These are phyloP conservation scores for Polydrusus cervinus DNA, from an alignment of 2,888 invertebrate species.

Conservation along the genomic window DNA sequence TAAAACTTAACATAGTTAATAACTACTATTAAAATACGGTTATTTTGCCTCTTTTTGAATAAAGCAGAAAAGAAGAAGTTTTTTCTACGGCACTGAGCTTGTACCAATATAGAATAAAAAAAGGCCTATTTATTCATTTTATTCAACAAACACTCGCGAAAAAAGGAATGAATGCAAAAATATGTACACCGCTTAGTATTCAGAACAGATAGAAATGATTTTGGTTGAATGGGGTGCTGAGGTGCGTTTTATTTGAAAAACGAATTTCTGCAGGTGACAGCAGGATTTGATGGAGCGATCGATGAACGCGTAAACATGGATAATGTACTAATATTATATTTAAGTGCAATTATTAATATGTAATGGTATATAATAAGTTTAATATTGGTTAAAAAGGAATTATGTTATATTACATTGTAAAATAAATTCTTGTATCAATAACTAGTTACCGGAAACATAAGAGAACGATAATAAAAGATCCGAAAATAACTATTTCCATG, in stretches of 20 bases:
- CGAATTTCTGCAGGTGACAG: slow-evolving; percentile 49
- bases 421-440: no score
- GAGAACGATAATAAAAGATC: no score
- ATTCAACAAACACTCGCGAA: slow-evolving; percentile 19
- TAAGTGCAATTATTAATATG: no score
- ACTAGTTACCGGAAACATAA: no score
- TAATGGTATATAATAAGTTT: not conserved
- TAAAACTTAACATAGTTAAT: no score
- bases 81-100: not conserved
- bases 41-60: no score
- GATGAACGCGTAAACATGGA: slow-evolving; percentile 32
- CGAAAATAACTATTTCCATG: no score
- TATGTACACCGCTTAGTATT: slow-evolving; percentile 44
- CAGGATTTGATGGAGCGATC: slow-evolving; percentile 39
- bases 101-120: slow-evolving; percentile 22
- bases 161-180: slow-evolving; percentile 40
- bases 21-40: no score
- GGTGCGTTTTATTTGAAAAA: slow-evolving; percentile 46
- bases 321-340: not conserved
- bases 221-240: slow-evolving; percentile 43
- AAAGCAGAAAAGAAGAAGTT: no score
- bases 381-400: not conserved
- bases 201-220: slow-evolving; percentile 48
- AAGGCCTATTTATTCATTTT: slow-evolving; percentile 37
- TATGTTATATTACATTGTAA: no score